Evolutionary conservation across 2,888 invertebrate genomes (phyloP), one percentile per base, ranked within the genome.

Genomic region (Heliconius hortense): DNA sequence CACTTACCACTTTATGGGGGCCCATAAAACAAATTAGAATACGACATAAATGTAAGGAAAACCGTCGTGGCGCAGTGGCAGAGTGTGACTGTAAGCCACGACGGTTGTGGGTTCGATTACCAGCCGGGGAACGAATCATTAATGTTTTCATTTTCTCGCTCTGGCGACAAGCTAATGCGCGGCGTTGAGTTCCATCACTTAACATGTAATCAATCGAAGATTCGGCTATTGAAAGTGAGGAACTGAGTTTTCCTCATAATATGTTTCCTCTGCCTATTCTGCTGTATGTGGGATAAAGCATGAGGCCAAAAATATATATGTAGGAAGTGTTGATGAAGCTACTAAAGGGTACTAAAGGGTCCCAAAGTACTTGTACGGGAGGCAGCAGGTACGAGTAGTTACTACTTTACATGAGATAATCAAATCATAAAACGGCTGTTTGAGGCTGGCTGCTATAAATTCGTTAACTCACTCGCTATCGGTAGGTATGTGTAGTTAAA

Each of bases 341-440:
- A 48, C 43, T 43, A 53, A 53, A 53, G 21, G 8, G 18, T 53
- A 21, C 21, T 53, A 53, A 10, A 53, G 35, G 35, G 35, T 35
- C 35, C 35, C 35, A 35, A 35, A 15, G 18, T 21, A 63, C 62
- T 63, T 8, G 31, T 63, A 63, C 13, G 13, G 60, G 1, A 63
- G 31, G n/a, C 18, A 35, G 64, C n/a, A 39, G 39, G 31, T 28
- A 28, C 28, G 28, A 28, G 28, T 24, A 59, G 59, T 59, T 28
- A 62, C 11, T 64, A 24, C 66, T 66, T 43, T 15, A 43, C 39
- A 66, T 66, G 66, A 43, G 66, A 66, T 66, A 66, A 70, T 68
- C 48, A 53, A 53, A 74, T 64, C 63, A 28, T 74, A 74, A 69
- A 64, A 43, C 48, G 24, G 31, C 39, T 63, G 69, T 26, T 39